phyloP scores from a whole-genome alignment of 2,888 invertebrate genomes.

The Phragmatobia fuliginosa region DNA sequence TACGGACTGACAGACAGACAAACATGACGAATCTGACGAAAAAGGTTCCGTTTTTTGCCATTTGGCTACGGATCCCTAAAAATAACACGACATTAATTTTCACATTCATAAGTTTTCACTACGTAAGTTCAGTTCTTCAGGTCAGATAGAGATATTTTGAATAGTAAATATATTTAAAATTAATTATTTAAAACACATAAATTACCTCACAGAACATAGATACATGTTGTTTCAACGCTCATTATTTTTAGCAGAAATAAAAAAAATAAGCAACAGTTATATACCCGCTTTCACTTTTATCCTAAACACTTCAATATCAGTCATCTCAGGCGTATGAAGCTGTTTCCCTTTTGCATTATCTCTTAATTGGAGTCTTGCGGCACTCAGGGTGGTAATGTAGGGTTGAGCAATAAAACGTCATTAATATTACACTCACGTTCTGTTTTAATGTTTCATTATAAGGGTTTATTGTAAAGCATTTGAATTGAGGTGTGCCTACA shows the following conservation, averaged over 20 bases:
- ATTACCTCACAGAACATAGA: background rate
- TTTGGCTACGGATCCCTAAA: no score
- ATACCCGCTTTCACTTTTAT: slow-evolving; percentile 14
- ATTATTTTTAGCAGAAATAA: background rate
- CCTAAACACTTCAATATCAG: slow-evolving; percentile 19
- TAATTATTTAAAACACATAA: background rate
- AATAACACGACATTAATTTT: no score
- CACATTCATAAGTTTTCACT: no score
- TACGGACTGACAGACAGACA: no score
- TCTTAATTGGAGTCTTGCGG: slow-evolving; percentile 33
- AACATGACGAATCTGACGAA: no score
- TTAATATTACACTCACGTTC: slow-evolving; percentile 21
- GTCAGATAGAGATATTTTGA: no score
- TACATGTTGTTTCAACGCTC: background rate
- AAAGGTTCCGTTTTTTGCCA: no score
- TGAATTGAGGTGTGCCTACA: background rate
- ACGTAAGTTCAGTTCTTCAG: no score
- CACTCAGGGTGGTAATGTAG: slow-evolving; percentile 18
- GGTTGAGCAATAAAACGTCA: slow-evolving; percentile 14
- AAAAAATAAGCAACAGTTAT: background rate
- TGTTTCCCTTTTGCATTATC: slow-evolving; percentile 39
- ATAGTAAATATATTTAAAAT: no score
- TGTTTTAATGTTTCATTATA: background rate
- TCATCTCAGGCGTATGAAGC: slow-evolving; percentile 26
- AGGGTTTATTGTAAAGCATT: background rate